Evolutionary conservation across 2,888 invertebrate species (phyloP).

Genomic region (Chymomyza fuscimana): DNA sequence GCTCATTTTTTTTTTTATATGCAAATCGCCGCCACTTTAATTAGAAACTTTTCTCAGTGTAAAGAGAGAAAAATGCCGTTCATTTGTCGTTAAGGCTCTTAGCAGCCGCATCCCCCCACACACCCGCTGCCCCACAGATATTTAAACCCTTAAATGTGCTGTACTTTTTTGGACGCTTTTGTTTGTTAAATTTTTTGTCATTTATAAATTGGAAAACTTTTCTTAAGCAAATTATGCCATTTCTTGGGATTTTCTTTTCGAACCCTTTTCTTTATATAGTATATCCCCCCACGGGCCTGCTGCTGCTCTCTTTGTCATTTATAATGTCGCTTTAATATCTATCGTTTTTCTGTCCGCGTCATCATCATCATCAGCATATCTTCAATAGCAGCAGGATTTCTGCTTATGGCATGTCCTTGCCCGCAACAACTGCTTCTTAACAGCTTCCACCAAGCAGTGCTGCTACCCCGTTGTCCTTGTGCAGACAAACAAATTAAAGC

Average conservation of each 20-base stretch:
- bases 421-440: neutral
- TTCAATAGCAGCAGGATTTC: conserved; percentile 7
- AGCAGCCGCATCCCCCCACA: neutral
- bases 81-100: conserved; percentile 37
- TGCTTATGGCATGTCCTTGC: conserved; percentile 29
- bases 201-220: conserved; percentile 77
- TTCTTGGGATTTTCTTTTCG: conserved; percentile 27
- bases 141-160: conserved; percentile 19
- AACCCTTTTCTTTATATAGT: conserved; percentile 36
- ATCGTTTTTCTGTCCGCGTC: neutral
- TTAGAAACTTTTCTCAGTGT: conserved; percentile 47
- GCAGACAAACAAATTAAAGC: conserved; percentile 63
- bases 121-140: no score
- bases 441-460: neutral
- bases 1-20: conserved; percentile 40
- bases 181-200: conserved; percentile 65
- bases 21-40: conserved; percentile 68
- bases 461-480: conserved; percentile 13
- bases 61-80: conserved; percentile 45
- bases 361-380: conserved; percentile 1
- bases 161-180: conserved; percentile 15
- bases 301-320: conserved; percentile 1
- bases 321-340: conserved; percentile 3
- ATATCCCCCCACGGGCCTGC: neutral
- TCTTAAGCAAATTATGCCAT: conserved; percentile 71